These are phyloP conservation scores for Cochlearius cochlearius DNA, from an alignment of 2,113 vertebrate genomes.

Conservation along the genomic window DNA sequence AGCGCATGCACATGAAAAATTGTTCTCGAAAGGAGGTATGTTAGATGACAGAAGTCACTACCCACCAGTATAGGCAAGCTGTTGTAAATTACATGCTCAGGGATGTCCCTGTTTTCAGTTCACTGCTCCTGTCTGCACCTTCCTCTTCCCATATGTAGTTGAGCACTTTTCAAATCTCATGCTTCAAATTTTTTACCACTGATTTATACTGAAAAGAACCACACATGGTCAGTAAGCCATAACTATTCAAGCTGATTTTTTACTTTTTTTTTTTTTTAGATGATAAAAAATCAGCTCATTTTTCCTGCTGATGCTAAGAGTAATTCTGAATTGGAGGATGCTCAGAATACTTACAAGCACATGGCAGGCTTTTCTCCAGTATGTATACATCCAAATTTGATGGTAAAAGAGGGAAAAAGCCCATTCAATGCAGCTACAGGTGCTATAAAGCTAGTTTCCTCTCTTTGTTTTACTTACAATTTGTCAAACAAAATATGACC, in stretches of 20 bases:
- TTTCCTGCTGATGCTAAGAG: background rate
- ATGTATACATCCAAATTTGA: background rate
- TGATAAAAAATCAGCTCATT: background rate
- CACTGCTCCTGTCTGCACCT: background rate
- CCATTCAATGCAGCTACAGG: background rate
- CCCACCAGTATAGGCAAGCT: background rate
- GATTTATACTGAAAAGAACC: background rate
- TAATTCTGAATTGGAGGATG: background rate
- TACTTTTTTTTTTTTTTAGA: no score
- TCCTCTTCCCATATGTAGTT: background rate
- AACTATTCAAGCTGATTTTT: background rate
- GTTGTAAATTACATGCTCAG: background rate
- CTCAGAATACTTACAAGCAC: background rate
- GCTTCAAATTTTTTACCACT: background rate
- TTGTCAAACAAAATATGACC: background rate
- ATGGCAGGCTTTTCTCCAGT: background rate
- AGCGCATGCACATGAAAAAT: background rate
- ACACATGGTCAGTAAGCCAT: rapidly evolving
- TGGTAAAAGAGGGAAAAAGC: background rate
- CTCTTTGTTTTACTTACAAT: background rate
- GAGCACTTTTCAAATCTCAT: background rate
- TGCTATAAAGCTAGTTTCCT: background rate
- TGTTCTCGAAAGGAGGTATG: background rate
- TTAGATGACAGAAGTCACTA: background rate
- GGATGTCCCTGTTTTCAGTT: background rate